A percentile compares a stretch with the other conserved stretches of the same genome.
phyloP scores from a whole-genome alignment of 2,113 vertebrate species.

The Myrmecophaga tridactyla region DNA sequence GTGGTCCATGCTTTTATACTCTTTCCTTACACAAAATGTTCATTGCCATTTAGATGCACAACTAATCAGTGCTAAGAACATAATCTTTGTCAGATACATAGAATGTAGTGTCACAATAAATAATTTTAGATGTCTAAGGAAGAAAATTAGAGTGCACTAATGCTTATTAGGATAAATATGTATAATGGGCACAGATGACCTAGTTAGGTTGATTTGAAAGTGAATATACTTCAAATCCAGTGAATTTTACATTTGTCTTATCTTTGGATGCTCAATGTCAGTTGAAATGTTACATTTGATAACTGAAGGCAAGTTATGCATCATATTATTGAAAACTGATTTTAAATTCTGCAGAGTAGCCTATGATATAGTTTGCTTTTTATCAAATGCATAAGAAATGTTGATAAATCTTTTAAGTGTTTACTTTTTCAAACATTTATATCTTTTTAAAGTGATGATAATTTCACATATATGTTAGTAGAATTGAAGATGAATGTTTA shows the following conservation, averaged over 20 bases:
- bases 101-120: background rate
- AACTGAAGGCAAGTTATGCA: background rate
- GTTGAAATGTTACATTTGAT: background rate
- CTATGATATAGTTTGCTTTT: background rate
- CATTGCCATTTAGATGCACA: background rate
- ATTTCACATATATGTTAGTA: background rate
- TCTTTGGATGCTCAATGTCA: background rate
- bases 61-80: background rate
- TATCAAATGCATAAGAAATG: background rate
- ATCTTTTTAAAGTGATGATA: background rate
- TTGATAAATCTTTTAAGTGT: background rate
- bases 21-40: background rate
- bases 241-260: constrained; percentile 10
- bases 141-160: background rate
- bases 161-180: background rate
- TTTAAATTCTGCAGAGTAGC: background rate
- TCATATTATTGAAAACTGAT: background rate
- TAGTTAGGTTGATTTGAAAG: background rate
- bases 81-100: background rate
- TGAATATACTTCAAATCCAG: background rate
- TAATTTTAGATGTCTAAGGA: constrained; percentile 21
- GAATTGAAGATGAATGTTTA: background rate
- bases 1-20: background rate
- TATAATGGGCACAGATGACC: background rate
- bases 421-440: background rate